These are phyloP conservation scores for Polypterus senegalus DNA, from an alignment of 2,113 vertebrate species.

Conservation along the genomic window DNA sequence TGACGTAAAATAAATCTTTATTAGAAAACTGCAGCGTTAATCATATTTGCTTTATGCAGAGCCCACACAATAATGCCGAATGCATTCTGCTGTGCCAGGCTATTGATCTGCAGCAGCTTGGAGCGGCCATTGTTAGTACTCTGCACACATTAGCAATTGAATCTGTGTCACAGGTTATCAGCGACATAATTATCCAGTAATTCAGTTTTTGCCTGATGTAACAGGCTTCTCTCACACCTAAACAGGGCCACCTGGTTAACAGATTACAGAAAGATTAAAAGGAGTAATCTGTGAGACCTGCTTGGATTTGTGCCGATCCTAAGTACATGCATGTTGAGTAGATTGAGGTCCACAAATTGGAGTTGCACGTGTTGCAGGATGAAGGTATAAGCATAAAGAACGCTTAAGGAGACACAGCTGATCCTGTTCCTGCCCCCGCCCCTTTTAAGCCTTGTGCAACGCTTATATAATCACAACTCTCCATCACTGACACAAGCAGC, in stretches of 20 bases:
- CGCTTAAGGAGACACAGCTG: not conserved
- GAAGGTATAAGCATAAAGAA: not conserved
- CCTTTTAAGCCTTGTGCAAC: not conserved
- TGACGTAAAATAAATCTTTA: too few relatives aligned
- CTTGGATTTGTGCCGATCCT: conserved; percentile 12
- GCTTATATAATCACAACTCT: not conserved
- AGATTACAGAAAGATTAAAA: conserved; percentile 41
- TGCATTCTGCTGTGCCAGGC: too few relatives aligned
- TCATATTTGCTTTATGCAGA: too few relatives aligned
- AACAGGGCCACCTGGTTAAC: conserved; percentile 23
- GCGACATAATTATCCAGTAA: conserved; percentile 37
- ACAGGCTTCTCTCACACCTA: conserved; percentile 12
- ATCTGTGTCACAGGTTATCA: conserved; percentile 37
- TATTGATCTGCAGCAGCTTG: not conserved
- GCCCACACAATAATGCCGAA: too few relatives aligned
- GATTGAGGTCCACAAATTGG: not conserved
- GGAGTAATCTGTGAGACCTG: conserved; percentile 29
- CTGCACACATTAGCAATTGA: conserved; percentile 24
- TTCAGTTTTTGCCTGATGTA: conserved; percentile 19
- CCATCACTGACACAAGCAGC: not conserved
- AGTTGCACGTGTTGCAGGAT: not conserved
- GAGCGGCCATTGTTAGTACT: conserved; percentile 2
- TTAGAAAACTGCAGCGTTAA: too few relatives aligned
- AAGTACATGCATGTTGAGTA: not conserved
- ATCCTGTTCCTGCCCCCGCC: not conserved